Evolutionary conservation across 2,113 vertebrate genomes (phyloP).

Genomic region (Lophotis ruficrista): DNA sequence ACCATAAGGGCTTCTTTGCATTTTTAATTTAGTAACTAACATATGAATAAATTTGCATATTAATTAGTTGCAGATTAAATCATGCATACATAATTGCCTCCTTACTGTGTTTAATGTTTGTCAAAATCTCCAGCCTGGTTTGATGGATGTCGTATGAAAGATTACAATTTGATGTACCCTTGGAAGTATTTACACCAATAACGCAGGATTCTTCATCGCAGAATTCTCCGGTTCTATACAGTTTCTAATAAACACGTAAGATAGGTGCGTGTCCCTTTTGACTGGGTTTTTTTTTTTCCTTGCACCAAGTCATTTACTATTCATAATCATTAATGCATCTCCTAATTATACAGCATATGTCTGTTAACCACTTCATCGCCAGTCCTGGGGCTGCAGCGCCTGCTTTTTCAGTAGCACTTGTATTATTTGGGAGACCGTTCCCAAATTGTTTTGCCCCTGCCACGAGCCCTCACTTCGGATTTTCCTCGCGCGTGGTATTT

Average conservation of each 20-base stretch:
- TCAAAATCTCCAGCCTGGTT: constrained; percentile 86
- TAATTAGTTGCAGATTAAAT: constrained; percentile 99
- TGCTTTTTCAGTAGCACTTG: not conserved
- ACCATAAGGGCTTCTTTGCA: constrained; percentile 99
- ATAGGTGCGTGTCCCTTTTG: constrained; percentile 77
- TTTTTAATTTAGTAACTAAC: constrained; percentile 99
- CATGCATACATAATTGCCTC: constrained; percentile 99
- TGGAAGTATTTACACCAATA: constrained; percentile 81
- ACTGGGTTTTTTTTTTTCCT: constrained; percentile 63
- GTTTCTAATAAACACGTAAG: constrained; percentile 75
- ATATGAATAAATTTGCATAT: constrained; percentile 99
- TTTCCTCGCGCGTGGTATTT: not conserved
- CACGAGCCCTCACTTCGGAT: not conserved
- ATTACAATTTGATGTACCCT: constrained; percentile 84
- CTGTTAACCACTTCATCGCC: constrained; percentile 77
- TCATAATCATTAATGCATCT: constrained; percentile 86
- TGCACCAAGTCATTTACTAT: constrained; percentile 79
- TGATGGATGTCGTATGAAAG: constrained; percentile 87
- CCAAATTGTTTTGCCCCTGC: not conserved
- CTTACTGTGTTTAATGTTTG: constrained; percentile 91
- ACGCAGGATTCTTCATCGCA: constrained; percentile 77
- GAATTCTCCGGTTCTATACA: constrained; percentile 74
- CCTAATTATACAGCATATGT: constrained; percentile 88
- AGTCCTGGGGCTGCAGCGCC: not conserved
- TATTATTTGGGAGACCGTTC: not conserved